Base-by-base conservation (phyloP, 2,113 vertebrate genomes). In the Melierax canorus region DNA sequence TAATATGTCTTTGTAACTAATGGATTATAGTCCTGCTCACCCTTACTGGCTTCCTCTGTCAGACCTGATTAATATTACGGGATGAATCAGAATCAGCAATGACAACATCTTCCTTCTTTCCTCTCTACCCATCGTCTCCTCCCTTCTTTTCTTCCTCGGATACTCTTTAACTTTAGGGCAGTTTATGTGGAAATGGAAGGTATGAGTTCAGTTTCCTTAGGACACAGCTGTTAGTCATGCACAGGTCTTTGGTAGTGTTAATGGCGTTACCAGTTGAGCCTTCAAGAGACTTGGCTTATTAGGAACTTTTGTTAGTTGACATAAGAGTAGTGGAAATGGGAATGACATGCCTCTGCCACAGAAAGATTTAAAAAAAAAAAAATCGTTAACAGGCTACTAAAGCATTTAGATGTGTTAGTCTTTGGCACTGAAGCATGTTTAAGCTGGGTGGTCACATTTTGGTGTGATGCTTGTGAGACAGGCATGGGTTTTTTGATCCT, bases 131-230 rank as follows among this genome's bases (percentile, higher is more conserved):
- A 19, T 71, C 0, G 0, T 74, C 51, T 93, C 71, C 53, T 94
- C 73, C 75, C 68, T 58, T 87, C 88, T 86, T 86, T 94, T 81
- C 68, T 96, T 95, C 72, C 84, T 88, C 66, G 58, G 90, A 53
- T 88, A 36, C 38, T 92, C 56, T 83, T 73, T 87, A 72, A 82
- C 32, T 82, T 90, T 5, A 69, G 74, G 17, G 38, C 74, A 73
- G 30, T 90, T 92, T 60, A 64, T 88, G 67, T 79, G 92, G 71
- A 95, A 92, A 55, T 68, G 85, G 74, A 92, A 94, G 88, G 77
- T 94, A 45, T 92, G 87, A 97, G 87, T 88, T 93, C 84, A 90
- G 74, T 88, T 96, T 93, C 92, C 85, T 85, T 72, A 46, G 62
- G 60, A 91, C 69, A 39, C 64, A 85, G 79, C 73, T 92, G 93